Evolutionary conservation across 1,140 invertebrate genomes (phyloP).

Genomic region (Dreissena polymorpha): DNA sequence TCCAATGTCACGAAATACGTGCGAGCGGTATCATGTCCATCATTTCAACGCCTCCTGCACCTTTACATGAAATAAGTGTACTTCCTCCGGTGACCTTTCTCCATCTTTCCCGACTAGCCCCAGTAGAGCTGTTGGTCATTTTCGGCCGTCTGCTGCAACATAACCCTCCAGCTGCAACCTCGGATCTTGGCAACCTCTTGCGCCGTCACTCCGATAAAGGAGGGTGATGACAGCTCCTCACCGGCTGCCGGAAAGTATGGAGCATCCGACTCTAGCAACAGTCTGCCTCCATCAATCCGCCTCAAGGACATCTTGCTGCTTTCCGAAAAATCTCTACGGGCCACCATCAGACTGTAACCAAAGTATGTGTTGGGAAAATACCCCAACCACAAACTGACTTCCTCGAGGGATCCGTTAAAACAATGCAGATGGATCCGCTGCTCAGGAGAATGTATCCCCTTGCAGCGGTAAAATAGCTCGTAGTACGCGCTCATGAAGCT

Average conservation of each 20-base stretch:
- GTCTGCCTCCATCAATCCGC: not conserved
- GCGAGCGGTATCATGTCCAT: not conserved
- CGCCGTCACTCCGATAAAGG: not conserved
- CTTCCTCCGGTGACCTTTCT: too few relatives aligned
- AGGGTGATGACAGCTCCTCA: not conserved
- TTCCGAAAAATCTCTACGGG: not conserved
- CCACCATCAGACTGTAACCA: conserved; percentile 13
- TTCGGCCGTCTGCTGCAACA: not conserved
- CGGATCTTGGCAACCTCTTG: not conserved
- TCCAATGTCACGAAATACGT: conserved; percentile 4
- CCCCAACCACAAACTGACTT: conserved; percentile 27
- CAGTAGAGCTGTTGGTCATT: not conserved
- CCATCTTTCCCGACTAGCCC: not conserved
- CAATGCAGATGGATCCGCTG: conserved; percentile 23
- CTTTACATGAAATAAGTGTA: not conserved
- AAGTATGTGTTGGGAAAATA: conserved; percentile 29
- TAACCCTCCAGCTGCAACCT: not conserved
- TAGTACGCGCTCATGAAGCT: too few relatives aligned
- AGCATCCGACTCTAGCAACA: not conserved
- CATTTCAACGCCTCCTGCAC: not conserved
- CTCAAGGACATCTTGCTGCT: not conserved
- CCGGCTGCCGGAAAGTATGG: not conserved
- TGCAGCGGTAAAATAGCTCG: too few relatives aligned
- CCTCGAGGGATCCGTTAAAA: conserved; percentile 11
- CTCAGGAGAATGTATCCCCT: not conserved